Percentiles rank a stretch among this genome's conserved stretches.
Conservation (phyloP, 2,888 invertebrate species). For the Pseudolycoriella hygida region DNA sequence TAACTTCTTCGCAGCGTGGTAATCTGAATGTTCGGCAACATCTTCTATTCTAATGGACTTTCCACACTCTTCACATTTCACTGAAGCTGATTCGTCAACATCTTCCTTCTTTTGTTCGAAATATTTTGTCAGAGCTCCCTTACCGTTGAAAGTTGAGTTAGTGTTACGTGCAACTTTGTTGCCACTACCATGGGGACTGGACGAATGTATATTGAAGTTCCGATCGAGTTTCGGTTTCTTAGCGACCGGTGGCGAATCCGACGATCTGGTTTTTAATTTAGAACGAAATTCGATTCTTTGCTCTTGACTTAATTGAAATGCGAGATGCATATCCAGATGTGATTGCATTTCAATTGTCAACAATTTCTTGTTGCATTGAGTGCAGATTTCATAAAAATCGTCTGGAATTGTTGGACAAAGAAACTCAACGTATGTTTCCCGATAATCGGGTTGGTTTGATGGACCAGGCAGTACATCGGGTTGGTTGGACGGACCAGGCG, state of each 20-base stretch:
- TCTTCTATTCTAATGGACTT: conserved; percentile 40
- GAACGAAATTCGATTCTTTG: conserved; percentile 25
- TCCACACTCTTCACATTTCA: conserved; percentile 51
- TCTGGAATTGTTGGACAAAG: conserved; percentile 15
- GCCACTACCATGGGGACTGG: neutral
- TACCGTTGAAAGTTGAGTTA: conserved; percentile 9
- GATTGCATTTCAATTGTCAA: conserved; percentile 32
- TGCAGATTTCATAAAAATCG: conserved; percentile 30
- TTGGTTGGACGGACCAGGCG: no score
- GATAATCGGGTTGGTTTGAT: conserved; percentile 7
- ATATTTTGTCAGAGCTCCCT: conserved; percentile 12
- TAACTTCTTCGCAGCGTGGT: conserved; percentile 65
- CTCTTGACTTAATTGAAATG: conserved; percentile 43
- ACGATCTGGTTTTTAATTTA: conserved; percentile 15
- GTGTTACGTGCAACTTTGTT: no score
- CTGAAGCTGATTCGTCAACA: conserved; percentile 18
- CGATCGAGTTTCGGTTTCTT: conserved; percentile 5
- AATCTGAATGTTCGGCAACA: conserved; percentile 61
- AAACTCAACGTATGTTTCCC: conserved; percentile 19
- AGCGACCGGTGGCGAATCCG: neutral
- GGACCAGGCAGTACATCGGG: no score
- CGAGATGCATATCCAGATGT: conserved; percentile 61
- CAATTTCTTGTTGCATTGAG: conserved; percentile 45
- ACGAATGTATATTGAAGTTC: neutral
- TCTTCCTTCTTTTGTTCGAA: conserved; percentile 3